Base-by-base conservation (phyloP, 1,140 invertebrate species). In the Diabrotica virgifera region DNA sequence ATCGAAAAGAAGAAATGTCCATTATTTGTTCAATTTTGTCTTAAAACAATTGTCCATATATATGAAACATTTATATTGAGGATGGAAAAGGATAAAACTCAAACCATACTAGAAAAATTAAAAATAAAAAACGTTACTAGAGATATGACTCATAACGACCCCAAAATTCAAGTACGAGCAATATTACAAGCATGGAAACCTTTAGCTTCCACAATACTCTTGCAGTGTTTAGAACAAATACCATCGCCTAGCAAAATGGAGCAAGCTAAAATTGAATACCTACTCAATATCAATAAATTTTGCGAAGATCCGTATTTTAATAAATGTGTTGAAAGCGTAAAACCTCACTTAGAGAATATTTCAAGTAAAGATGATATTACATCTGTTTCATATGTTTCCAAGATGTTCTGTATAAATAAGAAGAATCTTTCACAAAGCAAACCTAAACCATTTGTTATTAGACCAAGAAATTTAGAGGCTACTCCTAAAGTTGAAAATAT, bases 1-100 rank as follows among this genome's bases (percentile, higher is more conserved):
- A 91, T 96, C 81, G 91, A 90, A 72, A 97, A 96, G 78, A 93
- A 91, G 0, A 99, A 99, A 78, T 95, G 95, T 73, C 94, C 97
- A 0, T 80, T 99, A 65, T 99, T 99, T 83, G 95, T 98, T 9
- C 94, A 98, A 79, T 84, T 99, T 55, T 89, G 98, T 59, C 80
- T 99, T 58, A 95, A 99, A 72, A 98, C 97, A 70, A 84, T 99
- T 40, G 97, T 96, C 91, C 84, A 88, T 65, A 79, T 98, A 40
- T 98, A 99, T 79, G 92, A 97, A 60, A 91, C 88, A 6, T 84
- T 96, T 63, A 82, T 85, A 38, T 74, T 89, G 54, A 80, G 89
- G 68, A 91, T 90, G 83, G 94, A 97, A 70, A 92, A 90, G 76
- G 87, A 89, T 36, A 92, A 91, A 81, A 81, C 91, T 2, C 84